Base-by-base conservation (phyloP, 2,113 vertebrate genomes). In the Aspiorhynchus laticeps region DNA sequence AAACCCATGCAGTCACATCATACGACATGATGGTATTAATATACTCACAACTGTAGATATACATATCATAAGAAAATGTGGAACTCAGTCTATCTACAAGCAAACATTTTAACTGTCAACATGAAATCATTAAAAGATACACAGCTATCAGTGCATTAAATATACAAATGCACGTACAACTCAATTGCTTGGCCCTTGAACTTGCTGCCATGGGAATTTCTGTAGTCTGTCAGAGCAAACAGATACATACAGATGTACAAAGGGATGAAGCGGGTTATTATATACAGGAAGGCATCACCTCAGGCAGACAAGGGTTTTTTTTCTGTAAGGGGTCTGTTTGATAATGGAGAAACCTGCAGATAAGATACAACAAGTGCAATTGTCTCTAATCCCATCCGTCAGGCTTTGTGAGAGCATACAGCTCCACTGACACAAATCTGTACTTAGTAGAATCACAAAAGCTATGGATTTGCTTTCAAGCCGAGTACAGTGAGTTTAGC, bases 361-460 rank as follows among this genome's bases (percentile, higher is more conserved):
- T 87, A 82, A 82, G 38, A 46, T 63, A n/a, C 79, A 87, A 82
- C 79, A 82, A 87, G 79, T 76, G 67, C 76, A 69, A 67, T 74
- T 74, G 53, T 81, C 85, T 63, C 79, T 87, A 87, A 87, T 87
- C 79, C 79, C 67, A 81, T 82, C 85, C 51, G 79, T 87, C 85
- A 87, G 53, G 85, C 79, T 81, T 87, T 75, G 79, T 75, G 67
- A 75, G 69, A 63, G 69, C 77, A 79, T 46, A 65, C 83, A 74
- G 83, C 83, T 41, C 69, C 85, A 46, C 79, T 85, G 83, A 73
- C 83, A 88, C 83, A 85, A 80, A 85, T 85, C 65, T 73, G 38
- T 61, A 59, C 21, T 48, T 59, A 88, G 77, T n/a, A 36, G 38
- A 56, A 88, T 71, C 77, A 80, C 77, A 61, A 59, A 85, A 28